Evolutionary conservation across 2,888 invertebrate genomes (phyloP).

Genomic region (Boloria euphrosyne): DNA sequence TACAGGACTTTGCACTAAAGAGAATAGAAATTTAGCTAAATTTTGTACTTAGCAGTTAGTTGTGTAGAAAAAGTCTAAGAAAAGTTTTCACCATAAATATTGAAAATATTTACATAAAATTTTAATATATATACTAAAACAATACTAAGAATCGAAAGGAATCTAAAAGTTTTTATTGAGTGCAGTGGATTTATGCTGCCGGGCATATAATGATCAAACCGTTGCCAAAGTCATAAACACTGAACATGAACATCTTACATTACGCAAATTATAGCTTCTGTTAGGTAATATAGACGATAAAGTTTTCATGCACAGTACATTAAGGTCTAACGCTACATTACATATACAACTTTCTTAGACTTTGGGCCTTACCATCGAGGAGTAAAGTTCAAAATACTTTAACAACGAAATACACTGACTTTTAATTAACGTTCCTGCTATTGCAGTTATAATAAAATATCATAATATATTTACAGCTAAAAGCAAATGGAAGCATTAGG

Average conservation of each 20-base stretch:
- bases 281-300: constrained; percentile 37
- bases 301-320: constrained; percentile 37
- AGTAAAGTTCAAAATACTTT: background rate
- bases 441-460: constrained; percentile 11
- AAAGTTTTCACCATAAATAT: no score
- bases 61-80: no score
- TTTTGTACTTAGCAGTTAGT: no score
- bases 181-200: constrained; percentile 32
- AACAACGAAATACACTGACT: constrained; percentile 7
- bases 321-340: constrained; percentile 28
- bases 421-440: constrained; percentile 18
- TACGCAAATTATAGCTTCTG: constrained; percentile 42
- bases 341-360: constrained; percentile 2
- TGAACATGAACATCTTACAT: constrained; percentile 47
- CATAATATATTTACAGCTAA: constrained; percentile 1
- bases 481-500: background rate
- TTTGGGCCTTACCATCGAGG: background rate
- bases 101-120: background rate
- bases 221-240: constrained; percentile 68
- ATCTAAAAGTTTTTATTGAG: constrained; percentile 33
- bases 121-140: background rate
- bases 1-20: background rate
- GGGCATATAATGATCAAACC: constrained; percentile 49
- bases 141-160: constrained; percentile 38
- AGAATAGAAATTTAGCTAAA: no score